Conservation (phyloP, 2,888 invertebrate genomes). For the Lasioglossum calceatum region DNA sequence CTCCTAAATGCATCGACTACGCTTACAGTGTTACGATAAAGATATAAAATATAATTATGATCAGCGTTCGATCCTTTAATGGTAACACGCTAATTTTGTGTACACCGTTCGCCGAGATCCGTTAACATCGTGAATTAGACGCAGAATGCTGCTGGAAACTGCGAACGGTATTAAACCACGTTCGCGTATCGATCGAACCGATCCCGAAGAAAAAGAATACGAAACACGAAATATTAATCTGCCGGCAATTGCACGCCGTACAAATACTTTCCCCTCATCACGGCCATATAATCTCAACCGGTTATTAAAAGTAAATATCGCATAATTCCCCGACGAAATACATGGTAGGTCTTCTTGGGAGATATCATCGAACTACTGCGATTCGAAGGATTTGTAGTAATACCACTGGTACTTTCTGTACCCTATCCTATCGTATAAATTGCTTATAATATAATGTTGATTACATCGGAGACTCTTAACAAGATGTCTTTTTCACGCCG, state of each 20-base stretch:
- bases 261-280: constrained; percentile 20
- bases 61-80: constrained; percentile 24
- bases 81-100: constrained; percentile 17
- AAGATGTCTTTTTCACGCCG: neutral
- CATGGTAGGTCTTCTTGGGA: constrained; percentile 11
- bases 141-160: constrained; percentile 1
- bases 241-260: constrained; percentile 4
- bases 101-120: constrained; percentile 19
- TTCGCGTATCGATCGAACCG: neutral
- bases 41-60: constrained; percentile 43
- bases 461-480: neutral
- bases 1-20: neutral
- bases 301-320: constrained; percentile 41
- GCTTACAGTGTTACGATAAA: constrained; percentile 18
- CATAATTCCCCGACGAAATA: constrained; percentile 6
- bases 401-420: neutral
- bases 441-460: neutral
- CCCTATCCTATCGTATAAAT: neutral
- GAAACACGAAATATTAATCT: neutral
- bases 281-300: constrained; percentile 13
- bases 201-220: neutral
- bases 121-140: constrained; percentile 9
- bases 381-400: constrained; percentile 18
- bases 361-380: constrained; percentile 11
- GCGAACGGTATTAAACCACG: neutral